Base-by-base conservation (phyloP, 1,140 invertebrate genomes). In the Pachypsylla venusta region DNA sequence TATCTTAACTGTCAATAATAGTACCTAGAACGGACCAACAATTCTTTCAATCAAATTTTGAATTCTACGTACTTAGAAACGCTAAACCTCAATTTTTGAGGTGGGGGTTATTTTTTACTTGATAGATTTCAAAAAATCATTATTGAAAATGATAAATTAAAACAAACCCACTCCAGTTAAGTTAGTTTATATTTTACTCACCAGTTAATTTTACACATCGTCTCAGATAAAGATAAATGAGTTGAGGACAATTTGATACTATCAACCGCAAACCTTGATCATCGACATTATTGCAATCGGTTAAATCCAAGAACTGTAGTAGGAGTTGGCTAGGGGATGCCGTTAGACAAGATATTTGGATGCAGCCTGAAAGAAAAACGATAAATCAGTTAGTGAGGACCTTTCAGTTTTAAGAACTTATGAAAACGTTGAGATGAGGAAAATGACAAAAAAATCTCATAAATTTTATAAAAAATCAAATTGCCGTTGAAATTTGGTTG, bases 171-270 rank as follows among this genome's bases (percentile, higher is more conserved):
- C 14, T 13, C 20, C 14, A 19, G 7, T 35, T 35, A 10, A 10
- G n/a, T 35, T 35, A 35, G 7, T 35, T 10, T 35, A 4, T 3
- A 3, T 19, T 35, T 30, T 2, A 27, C 62, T 72, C 69, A 85
- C 83, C 84, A 71, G 87, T 90, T 58, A 92, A 83, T 73, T 85
- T 81, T 65, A 82, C 77, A 73, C 92, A 95, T 66, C 91, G 76
- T 61, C 92, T 75, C 19, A 95, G 76, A 71, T 93, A 94, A n/a
- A 95, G 76, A 70, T 87, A 90, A 57, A 82, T 81, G 35, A 95
- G 75, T 63, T 91, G 86, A 1, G 89, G 85, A 73, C 88, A 94
- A 58, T 87, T 88, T 35, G 84, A 78, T 1, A 92, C 82, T 28
- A 93, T 83, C 13, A 86, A 78, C 60, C 84, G 79, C 1, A 95